Base-by-base conservation (phyloP, 2,888 invertebrate species). In the Coremacera marginata region DNA sequence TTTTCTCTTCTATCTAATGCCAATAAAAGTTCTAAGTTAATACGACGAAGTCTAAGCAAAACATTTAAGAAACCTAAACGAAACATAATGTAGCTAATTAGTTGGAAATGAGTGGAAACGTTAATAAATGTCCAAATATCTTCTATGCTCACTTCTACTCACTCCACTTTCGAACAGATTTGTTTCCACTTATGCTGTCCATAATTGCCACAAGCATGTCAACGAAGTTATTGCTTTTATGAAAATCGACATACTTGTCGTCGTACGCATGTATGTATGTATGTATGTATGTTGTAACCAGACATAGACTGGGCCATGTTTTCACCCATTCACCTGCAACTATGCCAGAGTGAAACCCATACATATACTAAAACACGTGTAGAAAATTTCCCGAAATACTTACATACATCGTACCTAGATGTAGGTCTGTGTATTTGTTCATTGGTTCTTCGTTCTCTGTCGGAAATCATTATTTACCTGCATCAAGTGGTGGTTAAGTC, bases 181-280 rank as follows among this genome's bases (percentile, higher is more conserved):
- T 80, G 80, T 87, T 87, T 86, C 86, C 86, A 84, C 87, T 86
- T 86, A 86, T 84, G 87, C n/a, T 49, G 87, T 84, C 86, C 84
- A 86, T 87, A 85, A 88, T 87, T 85, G 85, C 88, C 84, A 82
- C 87, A 87, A 86, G 84, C 86, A 84, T 87, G 87, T 86, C 87
- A 87, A 85, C 84, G 83, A 84, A 87, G 87, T 87, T 86, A 86
- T 84, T 86, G 86, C 83, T 84, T 81, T 81, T 85, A 85, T 86
- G 37, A 71, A 63, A 72, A 67, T 78, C 65, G 77, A 78, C 79
- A 77, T 77, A 73, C 52, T 72, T 71, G 37, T n/a, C 16, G 34
- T 31, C 37, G n/a, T 37, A 57, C 63, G 57, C 72, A n/a, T 19
- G 22, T 8, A 22, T 37, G 27, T 49, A 60, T 78, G 27, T n/a